phyloP scores from a whole-genome alignment of 2,888 invertebrate species.

The Cryptocephalus primarius region DNA sequence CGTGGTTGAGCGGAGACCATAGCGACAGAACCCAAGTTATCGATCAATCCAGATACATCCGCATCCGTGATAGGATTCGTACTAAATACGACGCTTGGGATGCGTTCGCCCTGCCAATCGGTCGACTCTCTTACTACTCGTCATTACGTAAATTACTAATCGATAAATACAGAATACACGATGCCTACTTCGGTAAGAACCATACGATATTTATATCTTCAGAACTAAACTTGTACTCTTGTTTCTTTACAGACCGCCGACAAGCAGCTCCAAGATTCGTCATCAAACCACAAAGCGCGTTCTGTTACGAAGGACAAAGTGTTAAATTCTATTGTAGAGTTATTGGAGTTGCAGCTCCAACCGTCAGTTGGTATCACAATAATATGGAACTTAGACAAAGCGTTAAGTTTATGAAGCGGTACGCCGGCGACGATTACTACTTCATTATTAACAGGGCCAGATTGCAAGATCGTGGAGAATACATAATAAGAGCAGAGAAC shows the following conservation, averaged over 20 bases:
- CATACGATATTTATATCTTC: background rate
- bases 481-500: constrained; percentile 93
- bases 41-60: constrained; percentile 73
- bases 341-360: constrained; percentile 87
- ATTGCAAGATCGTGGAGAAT: constrained; percentile 92
- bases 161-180: constrained; percentile 94
- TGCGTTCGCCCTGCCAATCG: constrained; percentile 86
- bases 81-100: constrained; percentile 71
- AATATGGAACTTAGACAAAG: constrained; percentile 89
- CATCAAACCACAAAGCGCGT: constrained; percentile 89
- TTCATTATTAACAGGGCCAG: constrained; percentile 95
- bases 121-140: constrained; percentile 94
- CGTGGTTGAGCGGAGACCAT: constrained; percentile 88
- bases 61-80: constrained; percentile 78
- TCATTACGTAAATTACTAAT: constrained; percentile 89
- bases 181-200: constrained; percentile 77
- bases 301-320: constrained; percentile 94
- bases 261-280: constrained; percentile 98
- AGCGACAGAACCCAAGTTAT: constrained; percentile 66
- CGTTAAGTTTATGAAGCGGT: constrained; percentile 98
- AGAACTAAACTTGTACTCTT: background rate
- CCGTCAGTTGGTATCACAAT: constrained; percentile 92
- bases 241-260: constrained; percentile 61
- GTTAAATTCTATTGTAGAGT: constrained; percentile 96
- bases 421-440: constrained; percentile 91